Percentiles rank a stretch among this genome's conserved stretches.
Conservation (phyloP, 2,888 invertebrate genomes). For the Gymnocheta viridis region DNA sequence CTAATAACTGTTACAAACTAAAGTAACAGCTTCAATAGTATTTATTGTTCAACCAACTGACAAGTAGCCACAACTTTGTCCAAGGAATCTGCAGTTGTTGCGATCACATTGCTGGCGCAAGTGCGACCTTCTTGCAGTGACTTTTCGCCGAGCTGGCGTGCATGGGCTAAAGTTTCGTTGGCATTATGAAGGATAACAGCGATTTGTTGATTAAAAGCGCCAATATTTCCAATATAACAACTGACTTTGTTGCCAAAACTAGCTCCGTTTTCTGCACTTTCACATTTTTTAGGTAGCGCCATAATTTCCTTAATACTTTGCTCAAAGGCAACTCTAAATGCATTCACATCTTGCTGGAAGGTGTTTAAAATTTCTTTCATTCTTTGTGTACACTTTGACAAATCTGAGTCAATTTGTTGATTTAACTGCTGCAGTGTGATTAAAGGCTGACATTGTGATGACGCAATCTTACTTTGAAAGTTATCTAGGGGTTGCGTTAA, state of each 20-base stretch:
- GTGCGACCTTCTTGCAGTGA: slow-evolving; percentile 67
- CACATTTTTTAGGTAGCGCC: slow-evolving; percentile 69
- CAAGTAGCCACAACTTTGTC: slow-evolving; percentile 59
- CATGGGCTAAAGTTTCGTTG: slow-evolving; percentile 71
- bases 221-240: slow-evolving; percentile 74
- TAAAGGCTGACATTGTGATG: slow-evolving; percentile 70
- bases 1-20: neutral
- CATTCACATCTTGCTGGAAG: slow-evolving; percentile 39
- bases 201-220: slow-evolving; percentile 73
- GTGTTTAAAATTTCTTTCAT: slow-evolving; percentile 54
- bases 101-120: slow-evolving; percentile 72
- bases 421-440: slow-evolving; percentile 74
- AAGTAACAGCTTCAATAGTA: neutral
- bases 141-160: slow-evolving; percentile 71
- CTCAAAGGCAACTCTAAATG: slow-evolving; percentile 69
- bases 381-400: slow-evolving; percentile 71
- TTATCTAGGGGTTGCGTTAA: slow-evolving; percentile 71
- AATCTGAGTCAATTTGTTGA: slow-evolving; percentile 70
- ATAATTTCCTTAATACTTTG: slow-evolving; percentile 72
- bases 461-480: slow-evolving; percentile 69
- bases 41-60: slow-evolving; percentile 26
- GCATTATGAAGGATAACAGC: slow-evolving; percentile 73
- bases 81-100: slow-evolving; percentile 63
- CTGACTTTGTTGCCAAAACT: slow-evolving; percentile 63
- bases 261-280: neutral